Base-by-base conservation (phyloP, 1,140 invertebrate genomes). In the Acromyrmex heyeri region DNA sequence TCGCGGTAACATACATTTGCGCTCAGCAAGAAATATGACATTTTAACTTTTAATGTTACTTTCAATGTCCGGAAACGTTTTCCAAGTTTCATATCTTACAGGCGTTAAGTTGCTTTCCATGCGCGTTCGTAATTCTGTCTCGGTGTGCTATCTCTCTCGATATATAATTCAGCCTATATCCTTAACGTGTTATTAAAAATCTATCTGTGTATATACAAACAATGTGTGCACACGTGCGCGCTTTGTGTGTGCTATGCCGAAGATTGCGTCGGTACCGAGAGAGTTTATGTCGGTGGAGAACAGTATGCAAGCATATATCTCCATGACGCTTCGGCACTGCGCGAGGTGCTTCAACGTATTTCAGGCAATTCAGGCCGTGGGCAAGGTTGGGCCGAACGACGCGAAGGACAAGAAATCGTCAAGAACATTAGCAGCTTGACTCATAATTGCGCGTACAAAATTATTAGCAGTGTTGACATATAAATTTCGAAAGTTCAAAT, bases 161-260 rank as follows among this genome's bases (percentile, higher is more conserved):
- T 88, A 89, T 69, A 87, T 69, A 87, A 90, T 89, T 90, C 75
- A 59, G 30, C 69, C 85, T 90, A 89, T 88, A 65, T 78, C 10
- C 57, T 78, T 90, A 90, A 91, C 67, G 85, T 85, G 78, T 61
- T 57, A 72, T 86, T 91, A 91, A 72, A 91, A 90, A 88, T 89
- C 65, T 91, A 92, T 82, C 81, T 88, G 76, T 90, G 87, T 92
- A 91, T 92, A 69, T 91, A 92, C 90, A 92, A 91, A 92, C 86
- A 90, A 83, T 90, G 87, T 69, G 81, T 16, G 38, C 86, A 85
- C 86, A 65, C 59, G 18, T 38, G 21, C 67, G 67, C 57, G 14
- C n/a, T 67, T 34, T 53, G 27, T 76, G 76, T 67, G 30, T 76
- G 53, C 48, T 50, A 48, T 48, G 65, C 79, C 69, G n/a, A 86